Percentiles rank a stretch among this genome's conserved stretches.
phyloP scores from a whole-genome alignment of 2,113 vertebrate species.

The Condylura cristata region DNA sequence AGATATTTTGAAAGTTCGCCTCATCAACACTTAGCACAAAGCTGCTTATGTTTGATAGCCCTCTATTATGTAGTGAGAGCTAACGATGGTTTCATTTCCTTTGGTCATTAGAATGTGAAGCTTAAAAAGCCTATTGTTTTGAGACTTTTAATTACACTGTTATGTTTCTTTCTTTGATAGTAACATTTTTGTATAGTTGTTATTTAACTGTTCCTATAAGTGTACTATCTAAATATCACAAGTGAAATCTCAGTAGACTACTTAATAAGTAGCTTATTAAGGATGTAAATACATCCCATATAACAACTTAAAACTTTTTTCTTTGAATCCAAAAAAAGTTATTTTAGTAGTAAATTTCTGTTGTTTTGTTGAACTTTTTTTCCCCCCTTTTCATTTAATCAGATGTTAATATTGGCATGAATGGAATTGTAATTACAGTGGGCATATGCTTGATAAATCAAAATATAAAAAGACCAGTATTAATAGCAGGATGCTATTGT shows the following conservation, averaged over 20 bases:
- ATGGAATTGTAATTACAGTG: background rate
- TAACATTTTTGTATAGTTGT: background rate
- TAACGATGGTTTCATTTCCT: background rate
- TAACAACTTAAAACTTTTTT: background rate
- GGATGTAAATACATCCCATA: background rate
- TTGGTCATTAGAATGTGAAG: background rate
- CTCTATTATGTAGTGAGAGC: background rate
- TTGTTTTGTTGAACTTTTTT: background rate
- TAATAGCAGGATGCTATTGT: background rate
- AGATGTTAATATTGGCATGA: background rate
- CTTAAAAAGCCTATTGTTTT: background rate
- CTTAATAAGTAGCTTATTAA: background rate
- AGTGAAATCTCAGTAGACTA: background rate
- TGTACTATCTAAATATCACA: background rate
- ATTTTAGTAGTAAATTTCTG: background rate
- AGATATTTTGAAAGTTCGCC: background rate
- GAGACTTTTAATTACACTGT: background rate
- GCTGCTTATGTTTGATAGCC: background rate
- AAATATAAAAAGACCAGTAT: background rate
- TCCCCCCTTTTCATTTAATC: background rate
- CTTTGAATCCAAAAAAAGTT: background rate
- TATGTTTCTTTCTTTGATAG: constrained; percentile 12
- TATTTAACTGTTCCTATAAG: background rate
- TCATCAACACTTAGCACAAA: background rate
- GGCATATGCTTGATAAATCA: background rate